Evolutionary conservation across 2,113 vertebrate genomes (phyloP).

Genomic region (Thunnus thynnus): DNA sequence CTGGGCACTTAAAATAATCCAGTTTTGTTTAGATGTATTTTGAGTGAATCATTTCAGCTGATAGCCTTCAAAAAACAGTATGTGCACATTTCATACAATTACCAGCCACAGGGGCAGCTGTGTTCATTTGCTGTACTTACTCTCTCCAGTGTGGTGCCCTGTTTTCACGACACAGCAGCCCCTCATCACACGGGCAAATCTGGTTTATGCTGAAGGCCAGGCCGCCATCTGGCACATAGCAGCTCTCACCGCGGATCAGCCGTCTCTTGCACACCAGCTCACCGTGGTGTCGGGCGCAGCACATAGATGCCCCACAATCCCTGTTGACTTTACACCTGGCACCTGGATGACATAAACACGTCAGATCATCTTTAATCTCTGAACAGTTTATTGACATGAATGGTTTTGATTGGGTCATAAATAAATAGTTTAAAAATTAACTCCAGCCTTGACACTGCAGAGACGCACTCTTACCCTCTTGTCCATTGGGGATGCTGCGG

Average conservation of each 20-base stretch:
- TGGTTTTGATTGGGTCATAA: too few relatives aligned
- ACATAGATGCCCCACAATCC: conserved; percentile 85
- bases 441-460: too few relatives aligned
- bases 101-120: too few relatives aligned
- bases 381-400: too few relatives aligned
- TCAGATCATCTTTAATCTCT: too few relatives aligned
- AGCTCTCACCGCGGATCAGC: conserved; percentile 80
- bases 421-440: too few relatives aligned
- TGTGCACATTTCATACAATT: too few relatives aligned
- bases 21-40: too few relatives aligned
- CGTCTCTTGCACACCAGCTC: conserved; percentile 89
- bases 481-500: conserved; percentile 82
- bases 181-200: conserved; percentile 89
- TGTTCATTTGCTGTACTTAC: conserved; percentile 77
- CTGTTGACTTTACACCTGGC: conserved; percentile 88
- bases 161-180: conserved; percentile 84
- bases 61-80: too few relatives aligned
- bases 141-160: conserved; percentile 66
- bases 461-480: conserved; percentile 83
- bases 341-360: conserved; percentile 65
- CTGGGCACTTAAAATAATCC: too few relatives aligned
- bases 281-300: conserved; percentile 89
- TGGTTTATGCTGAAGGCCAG: conserved; percentile 93
- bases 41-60: too few relatives aligned
- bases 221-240: conserved; percentile 88